Conservation (phyloP, 2,797 vertebrate species). For the Sebastes glaucus region DNA sequence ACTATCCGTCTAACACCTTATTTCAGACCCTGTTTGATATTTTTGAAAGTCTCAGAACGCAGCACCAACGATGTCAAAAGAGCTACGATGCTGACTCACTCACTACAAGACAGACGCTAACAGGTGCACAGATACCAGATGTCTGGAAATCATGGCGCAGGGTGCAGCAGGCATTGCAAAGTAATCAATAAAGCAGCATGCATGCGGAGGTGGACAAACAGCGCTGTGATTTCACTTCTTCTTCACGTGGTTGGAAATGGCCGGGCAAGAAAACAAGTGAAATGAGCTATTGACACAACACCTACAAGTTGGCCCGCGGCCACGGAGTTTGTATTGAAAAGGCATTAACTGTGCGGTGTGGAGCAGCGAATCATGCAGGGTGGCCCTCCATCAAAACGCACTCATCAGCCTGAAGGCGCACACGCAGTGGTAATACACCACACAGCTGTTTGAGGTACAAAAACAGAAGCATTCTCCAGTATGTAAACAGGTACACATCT, state of each 20-base stretch:
- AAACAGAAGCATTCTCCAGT: conserved; percentile 19
- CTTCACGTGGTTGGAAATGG: conserved; percentile 41
- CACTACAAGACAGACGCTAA: conserved; percentile 37
- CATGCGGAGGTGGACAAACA: conserved; percentile 61
- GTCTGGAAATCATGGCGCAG: conserved; percentile 48
- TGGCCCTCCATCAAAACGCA: conserved; percentile 56
- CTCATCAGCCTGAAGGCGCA: conserved; percentile 37
- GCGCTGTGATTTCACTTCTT: conserved; percentile 45
- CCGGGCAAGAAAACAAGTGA: conserved; percentile 36
- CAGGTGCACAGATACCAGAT: conserved; percentile 61
- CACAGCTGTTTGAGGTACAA: conserved; percentile 47
- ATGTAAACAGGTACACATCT: conserved; percentile 50
- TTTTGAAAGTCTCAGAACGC: not conserved
- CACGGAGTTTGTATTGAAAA: conserved; percentile 48
- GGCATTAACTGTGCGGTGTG: conserved; percentile 41
- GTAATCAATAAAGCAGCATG: conserved; percentile 60
- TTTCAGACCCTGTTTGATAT: not conserved
- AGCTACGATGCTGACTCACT: conserved; percentile 51
- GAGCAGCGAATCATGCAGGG: conserved; percentile 48
- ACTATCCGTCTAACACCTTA: not conserved
- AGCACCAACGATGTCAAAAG: conserved; percentile 8
- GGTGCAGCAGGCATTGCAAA: conserved; percentile 39
- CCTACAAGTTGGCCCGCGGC: conserved; percentile 50
- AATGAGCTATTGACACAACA: conserved; percentile 53
- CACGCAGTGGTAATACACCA: conserved; percentile 3